Evolutionary conservation across 2,888 invertebrate species (phyloP).

Genomic region (Neuroscelio doddi): DNA sequence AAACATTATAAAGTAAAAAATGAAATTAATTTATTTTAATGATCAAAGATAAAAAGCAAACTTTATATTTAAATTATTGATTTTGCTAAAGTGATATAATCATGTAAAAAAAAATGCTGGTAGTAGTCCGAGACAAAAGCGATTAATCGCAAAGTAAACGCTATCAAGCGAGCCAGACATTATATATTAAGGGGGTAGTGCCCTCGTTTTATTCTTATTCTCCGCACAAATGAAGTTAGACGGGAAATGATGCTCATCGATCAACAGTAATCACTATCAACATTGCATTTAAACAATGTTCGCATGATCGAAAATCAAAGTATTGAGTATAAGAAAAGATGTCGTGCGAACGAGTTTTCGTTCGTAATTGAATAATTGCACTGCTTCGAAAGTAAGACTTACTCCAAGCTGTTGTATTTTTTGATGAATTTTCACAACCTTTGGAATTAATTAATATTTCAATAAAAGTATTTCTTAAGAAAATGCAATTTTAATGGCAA

Average conservation of each 20-base stretch:
- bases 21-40: no score
- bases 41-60: no score
- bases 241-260: slow-evolving; percentile 48
- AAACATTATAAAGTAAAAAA: no score
- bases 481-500: no score
- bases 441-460: neutral
- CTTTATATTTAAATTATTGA: no score
- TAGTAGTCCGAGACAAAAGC: slow-evolving; percentile 40
- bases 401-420: no score
- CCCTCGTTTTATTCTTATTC: slow-evolving; percentile 42
- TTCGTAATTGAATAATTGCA: no score
- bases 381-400: no score
- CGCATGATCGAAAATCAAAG: slow-evolving; percentile 40
- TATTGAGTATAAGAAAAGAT: no score
- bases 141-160: slow-evolving; percentile 45
- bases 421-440: no score
- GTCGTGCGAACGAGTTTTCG: no score
- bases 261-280: slow-evolving; percentile 46
- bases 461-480: neutral
- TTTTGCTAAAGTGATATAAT: neutral
- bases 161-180: slow-evolving; percentile 36
- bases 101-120: slow-evolving; percentile 35
- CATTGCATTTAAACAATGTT: slow-evolving; percentile 42
- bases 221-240: slow-evolving; percentile 42
- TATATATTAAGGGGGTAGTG: slow-evolving; percentile 27